A percentile compares a stretch with the other conserved stretches of the same genome.
Evolutionary conservation across 2,797 vertebrate genomes (phyloP).

Genomic region (Scolopax bukidnonensis): DNA sequence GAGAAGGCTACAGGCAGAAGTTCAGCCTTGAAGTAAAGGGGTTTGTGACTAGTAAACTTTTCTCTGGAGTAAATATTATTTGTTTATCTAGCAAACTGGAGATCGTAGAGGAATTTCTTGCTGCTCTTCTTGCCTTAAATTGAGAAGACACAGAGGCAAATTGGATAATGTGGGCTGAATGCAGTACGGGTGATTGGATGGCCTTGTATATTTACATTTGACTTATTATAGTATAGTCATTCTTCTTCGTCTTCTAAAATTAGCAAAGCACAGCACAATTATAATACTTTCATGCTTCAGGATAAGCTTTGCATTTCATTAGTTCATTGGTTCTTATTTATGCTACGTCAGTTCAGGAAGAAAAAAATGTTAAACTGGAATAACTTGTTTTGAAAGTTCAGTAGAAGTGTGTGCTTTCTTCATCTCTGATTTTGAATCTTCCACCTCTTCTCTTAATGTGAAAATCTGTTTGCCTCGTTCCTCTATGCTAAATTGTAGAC

Average conservation of each 20-base stretch:
- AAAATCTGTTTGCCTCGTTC: conserved; percentile 1
- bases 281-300: conserved; percentile 61
- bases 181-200: not conserved
- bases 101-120: not conserved
- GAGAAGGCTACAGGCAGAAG: not conserved
- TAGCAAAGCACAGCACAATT: conserved; percentile 67
- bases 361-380: conserved; percentile 62
- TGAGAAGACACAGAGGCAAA: not conserved
- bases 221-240: conserved; percentile 45
- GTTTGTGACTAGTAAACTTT: not conserved
- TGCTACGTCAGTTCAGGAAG: conserved; percentile 60
- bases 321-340: conserved; percentile 56
- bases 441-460: not conserved
- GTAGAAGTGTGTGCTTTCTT: conserved; percentile 50
- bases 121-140: not conserved
- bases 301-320: conserved; percentile 68
- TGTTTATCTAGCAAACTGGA: not conserved
- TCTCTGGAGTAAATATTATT: not conserved
- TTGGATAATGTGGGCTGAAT: not conserved
- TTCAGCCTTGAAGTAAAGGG: not conserved
- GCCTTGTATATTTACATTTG: conserved; percentile 41
- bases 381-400: conserved; percentile 70
- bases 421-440: conserved; percentile 44
- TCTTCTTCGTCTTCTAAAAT: conserved; percentile 56
- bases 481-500: not conserved